Conservation (phyloP, 2,113 vertebrate species). For the Passer montanus region DNA sequence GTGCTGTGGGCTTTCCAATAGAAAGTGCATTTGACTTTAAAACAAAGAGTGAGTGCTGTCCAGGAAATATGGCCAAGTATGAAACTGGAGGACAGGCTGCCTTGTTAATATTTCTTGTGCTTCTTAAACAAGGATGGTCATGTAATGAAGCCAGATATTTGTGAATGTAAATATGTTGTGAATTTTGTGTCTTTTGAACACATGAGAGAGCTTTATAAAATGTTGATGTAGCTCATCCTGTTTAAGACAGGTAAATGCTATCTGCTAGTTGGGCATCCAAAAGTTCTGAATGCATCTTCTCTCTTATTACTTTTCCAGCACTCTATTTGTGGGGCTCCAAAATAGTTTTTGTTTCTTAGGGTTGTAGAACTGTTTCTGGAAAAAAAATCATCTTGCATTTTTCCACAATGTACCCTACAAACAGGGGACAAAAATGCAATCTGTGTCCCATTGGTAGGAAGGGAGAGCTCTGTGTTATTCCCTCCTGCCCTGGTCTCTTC, state of each 20-base stretch:
- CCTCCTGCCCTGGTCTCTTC: neutral
- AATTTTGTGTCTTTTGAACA: neutral
- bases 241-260: neutral
- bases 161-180: neutral
- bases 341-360: neutral
- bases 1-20: neutral
- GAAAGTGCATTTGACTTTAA: neutral
- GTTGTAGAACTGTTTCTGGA: neutral
- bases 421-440: neutral
- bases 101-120: neutral
- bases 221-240: neutral
- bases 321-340: neutral
- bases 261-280: neutral
- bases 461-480: neutral
- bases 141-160: neutral
- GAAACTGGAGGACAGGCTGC: neutral
- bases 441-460: rapidly evolving
- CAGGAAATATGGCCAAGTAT: neutral
- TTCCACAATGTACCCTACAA: neutral
- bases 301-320: neutral
- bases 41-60: neutral
- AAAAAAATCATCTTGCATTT: neutral
- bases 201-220: neutral
- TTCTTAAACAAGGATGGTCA: neutral
- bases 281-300: neutral